Conservation (phyloP, 2,113 vertebrate genomes). For the Ammospiza nelsoni region DNA sequence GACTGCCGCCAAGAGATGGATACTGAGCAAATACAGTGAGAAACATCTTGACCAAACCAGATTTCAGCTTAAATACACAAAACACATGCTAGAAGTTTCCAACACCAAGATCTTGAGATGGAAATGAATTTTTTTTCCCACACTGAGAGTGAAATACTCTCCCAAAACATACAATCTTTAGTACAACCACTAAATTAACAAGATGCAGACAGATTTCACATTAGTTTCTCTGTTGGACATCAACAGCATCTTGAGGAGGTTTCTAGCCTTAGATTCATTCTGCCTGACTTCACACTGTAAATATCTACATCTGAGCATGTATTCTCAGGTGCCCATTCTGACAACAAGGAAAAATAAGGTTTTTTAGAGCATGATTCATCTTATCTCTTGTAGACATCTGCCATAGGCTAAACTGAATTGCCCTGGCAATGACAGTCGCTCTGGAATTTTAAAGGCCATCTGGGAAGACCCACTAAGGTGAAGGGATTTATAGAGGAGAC, state of each 20-base stretch:
- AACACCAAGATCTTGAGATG: not conserved
- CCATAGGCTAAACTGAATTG: not conserved
- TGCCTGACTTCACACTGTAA: not conserved
- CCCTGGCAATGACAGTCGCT: not conserved
- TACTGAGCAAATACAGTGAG: not conserved
- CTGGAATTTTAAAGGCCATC: not conserved
- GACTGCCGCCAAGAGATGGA: not conserved
- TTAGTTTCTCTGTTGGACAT: not conserved
- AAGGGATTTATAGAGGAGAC: not conserved
- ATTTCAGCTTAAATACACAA: not conserved
- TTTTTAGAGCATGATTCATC: not conserved
- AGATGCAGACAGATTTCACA: not conserved
- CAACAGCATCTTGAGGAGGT: not conserved
- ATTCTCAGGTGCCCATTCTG: not conserved
- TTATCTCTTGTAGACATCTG: not conserved
- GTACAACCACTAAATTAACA: not conserved
- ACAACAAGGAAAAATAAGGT: not conserved
- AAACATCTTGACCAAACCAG: not conserved
- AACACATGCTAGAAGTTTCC: not conserved
- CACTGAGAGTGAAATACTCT: not conserved
- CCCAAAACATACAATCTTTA: not conserved
- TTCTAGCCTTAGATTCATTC: not conserved
- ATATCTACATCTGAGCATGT: not conserved
- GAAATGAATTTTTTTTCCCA: not conserved
- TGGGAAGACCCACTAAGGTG: not conserved